Conservation (phyloP, 2,888 invertebrate genomes). For the Pristionchus japonicus region DNA sequence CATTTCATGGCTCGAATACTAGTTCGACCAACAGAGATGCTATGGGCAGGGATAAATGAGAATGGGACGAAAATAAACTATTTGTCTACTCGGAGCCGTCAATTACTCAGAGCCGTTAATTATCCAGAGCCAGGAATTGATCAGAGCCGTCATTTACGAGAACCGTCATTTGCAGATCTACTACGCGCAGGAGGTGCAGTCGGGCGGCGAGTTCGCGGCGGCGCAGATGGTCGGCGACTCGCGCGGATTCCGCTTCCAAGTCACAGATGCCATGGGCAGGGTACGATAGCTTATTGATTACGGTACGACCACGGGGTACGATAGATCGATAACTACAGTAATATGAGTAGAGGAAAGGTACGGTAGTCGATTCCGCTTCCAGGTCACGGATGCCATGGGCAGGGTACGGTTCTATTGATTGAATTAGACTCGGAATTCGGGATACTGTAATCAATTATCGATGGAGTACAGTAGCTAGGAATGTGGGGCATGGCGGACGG, state of each 20-base stretch:
- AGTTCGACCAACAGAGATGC: too few relatives aligned
- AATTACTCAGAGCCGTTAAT: too few relatives aligned
- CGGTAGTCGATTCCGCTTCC: constrained; percentile 22
- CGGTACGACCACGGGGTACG: background rate
- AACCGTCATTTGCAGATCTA: background rate
- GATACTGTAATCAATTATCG: too few relatives aligned
- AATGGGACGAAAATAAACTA: too few relatives aligned
- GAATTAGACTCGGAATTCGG: too few relatives aligned
- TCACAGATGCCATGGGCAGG: background rate
- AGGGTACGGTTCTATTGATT: background rate
- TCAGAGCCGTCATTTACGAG: too few relatives aligned
- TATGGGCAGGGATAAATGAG: too few relatives aligned
- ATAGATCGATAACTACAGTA: background rate
- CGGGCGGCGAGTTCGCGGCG: background rate
- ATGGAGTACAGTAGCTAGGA: too few relatives aligned
- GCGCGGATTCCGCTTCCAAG: constrained; percentile 18
- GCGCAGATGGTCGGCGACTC: constrained; percentile 2
- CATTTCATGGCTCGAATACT: too few relatives aligned
- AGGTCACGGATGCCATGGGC: background rate
- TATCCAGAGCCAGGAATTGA: too few relatives aligned
- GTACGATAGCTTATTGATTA: background rate
- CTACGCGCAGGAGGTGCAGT: constrained; percentile 15
- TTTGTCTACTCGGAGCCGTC: background rate
- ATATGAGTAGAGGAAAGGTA: too few relatives aligned
- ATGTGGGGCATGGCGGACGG: too few relatives aligned